These are phyloP conservation scores for Hipposideros armiger DNA, from an alignment of 2,113 vertebrate species.

Conservation along the genomic window DNA sequence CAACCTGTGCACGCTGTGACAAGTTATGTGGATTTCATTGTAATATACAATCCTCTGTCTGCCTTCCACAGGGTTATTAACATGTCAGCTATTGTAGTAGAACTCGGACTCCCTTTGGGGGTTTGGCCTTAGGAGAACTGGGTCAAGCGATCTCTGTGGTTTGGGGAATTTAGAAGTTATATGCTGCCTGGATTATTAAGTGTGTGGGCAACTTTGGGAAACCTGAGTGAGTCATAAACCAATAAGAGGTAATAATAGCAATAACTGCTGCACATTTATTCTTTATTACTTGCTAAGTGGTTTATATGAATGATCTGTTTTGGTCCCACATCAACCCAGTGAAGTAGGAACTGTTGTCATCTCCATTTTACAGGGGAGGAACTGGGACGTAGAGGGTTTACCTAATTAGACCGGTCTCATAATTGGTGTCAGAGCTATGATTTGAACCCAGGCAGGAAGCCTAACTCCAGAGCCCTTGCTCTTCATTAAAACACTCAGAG, in stretches of 20 bases:
- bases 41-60: not conserved
- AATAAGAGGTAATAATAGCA: not conserved
- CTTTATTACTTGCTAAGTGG: not conserved
- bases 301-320: not conserved
- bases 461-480: not conserved
- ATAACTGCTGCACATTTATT: not conserved
- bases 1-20: not conserved
- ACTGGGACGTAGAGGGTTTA: not conserved
- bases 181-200: not conserved
- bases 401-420: not conserved
- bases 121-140: not conserved
- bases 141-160: not conserved
- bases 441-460: not conserved
- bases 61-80: not conserved
- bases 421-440: not conserved
- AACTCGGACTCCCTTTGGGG: not conserved
- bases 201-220: not conserved
- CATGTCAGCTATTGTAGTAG: not conserved
- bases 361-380: not conserved
- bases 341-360: not conserved
- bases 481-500: not conserved
- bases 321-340: not conserved
- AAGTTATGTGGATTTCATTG: not conserved
- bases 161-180: constrained; percentile 20
- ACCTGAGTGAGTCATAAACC: not conserved